Base-by-base conservation (phyloP, 1,140 invertebrate species). In the Leguminivora glycinivorella region DNA sequence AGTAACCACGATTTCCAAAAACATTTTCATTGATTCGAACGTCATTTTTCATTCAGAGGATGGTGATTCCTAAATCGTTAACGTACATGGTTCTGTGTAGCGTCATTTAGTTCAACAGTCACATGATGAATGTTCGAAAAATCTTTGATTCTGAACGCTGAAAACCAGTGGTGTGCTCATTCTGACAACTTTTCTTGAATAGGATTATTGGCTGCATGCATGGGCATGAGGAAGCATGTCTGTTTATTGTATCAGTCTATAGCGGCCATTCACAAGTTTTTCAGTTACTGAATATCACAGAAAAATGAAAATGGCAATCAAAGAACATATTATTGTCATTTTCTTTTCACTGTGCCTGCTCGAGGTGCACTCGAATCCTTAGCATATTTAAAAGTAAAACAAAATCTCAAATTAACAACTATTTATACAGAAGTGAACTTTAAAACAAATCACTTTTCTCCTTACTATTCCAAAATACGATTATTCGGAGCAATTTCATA, bases 351-450 rank as follows among this genome's bases (percentile, higher is more conserved):
- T 52, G 4, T 6, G 7, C 47, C 22, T 52, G 22, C 1, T 52
- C 17, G 14, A 52, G 4, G 19, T 52, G 19, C 10, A 52, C 47
- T 19, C 43, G 43, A n/a, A 22, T 52, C 19, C 47, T 52, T 47
- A 47, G 43, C 43, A 47, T 47, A 22, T 52, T 22, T 22, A 52
- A 52, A 52, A 52, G 17, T 52, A 52, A 52, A 52, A 52, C 47
- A 52, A 52, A 52, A 52, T 52, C 47, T 52, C 47, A 52, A 22
- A 52, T 52, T 52, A 52, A 22, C 47, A 52, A 22, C 47, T 52
- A 52, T 52, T 52, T 52, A 52, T 52, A 52, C 47, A 52, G 47
- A 52, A 52, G 47, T 52, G 47, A 52, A 52, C 17, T 52, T 19
- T 52, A 52, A 43, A 52, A 52, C 19, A 52, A 52, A 52, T 52